These are phyloP conservation scores for Leptinotarsa rubiginosa DNA, from an alignment of 2,888 invertebrate genomes.

Conservation along the genomic window DNA sequence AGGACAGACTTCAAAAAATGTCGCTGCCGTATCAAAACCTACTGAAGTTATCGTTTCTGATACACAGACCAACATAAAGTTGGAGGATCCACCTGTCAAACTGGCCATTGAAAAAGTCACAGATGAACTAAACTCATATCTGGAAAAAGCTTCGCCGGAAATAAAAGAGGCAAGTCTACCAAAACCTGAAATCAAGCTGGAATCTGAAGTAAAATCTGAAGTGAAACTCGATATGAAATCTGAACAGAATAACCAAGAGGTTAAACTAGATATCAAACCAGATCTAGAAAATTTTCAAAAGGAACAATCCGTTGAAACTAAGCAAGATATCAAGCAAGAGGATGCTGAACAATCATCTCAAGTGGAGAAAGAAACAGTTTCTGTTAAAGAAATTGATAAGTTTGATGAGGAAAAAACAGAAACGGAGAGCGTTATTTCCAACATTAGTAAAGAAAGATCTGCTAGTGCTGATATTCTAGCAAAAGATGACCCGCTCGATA, in stretches of 20 bases:
- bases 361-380: slow-evolving; percentile 52
- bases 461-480: slow-evolving; percentile 58
- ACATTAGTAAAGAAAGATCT: slow-evolving; percentile 61
- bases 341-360: slow-evolving; percentile 35
- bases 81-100: slow-evolving; percentile 44
- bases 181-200: slow-evolving; percentile 24
- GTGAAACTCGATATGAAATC: slow-evolving; percentile 22
- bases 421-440: slow-evolving; percentile 60
- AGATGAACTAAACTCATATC: slow-evolving; percentile 59
- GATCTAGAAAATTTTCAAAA: not conserved
- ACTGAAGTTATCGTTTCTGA: slow-evolving; percentile 8
- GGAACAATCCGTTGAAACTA: slow-evolving; percentile 43
- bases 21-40: slow-evolving; percentile 8
- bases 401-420: slow-evolving; percentile 62
- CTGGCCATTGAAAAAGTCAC: slow-evolving; percentile 60
- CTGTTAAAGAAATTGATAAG: slow-evolving; percentile 62
- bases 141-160: slow-evolving; percentile 57
- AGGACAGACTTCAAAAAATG: not conserved
- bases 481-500: slow-evolving; percentile 68
- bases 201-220: slow-evolving; percentile 26
- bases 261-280: not conserved
- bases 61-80: slow-evolving; percentile 40
- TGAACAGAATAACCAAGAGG: slow-evolving; percentile 36
- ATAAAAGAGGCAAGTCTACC: slow-evolving; percentile 41
- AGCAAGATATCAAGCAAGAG: slow-evolving; percentile 22